Evolutionary conservation across 2,113 vertebrate species (phyloP).

Genomic region (Menura novaehollandiae): DNA sequence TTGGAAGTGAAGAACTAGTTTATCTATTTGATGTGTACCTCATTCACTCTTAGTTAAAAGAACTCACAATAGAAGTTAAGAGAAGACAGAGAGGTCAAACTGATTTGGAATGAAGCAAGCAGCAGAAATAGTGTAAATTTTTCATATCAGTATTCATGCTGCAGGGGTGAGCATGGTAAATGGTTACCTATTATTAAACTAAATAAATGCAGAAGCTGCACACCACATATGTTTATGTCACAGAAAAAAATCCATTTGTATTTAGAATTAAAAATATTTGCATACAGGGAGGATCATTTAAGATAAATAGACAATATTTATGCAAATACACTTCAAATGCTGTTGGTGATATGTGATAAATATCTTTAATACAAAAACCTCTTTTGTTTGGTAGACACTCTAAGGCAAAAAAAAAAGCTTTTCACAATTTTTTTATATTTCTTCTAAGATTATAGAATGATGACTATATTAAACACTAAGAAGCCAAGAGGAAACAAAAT

Average conservation of each 20-base stretch:
- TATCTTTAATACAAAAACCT: slow-evolving; percentile 24
- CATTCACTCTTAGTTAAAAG: not conserved
- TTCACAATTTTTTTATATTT: not conserved
- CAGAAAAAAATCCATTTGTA: slow-evolving; percentile 4
- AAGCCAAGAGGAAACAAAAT: not conserved
- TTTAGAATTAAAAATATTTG: slow-evolving; percentile 32
- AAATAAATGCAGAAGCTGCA: slow-evolving; percentile 6
- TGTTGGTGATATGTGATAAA: slow-evolving; percentile 35
- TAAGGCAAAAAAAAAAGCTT: not conserved
- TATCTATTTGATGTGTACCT: not conserved
- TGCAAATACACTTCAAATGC: slow-evolving; percentile 9
- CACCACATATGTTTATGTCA: not conserved
- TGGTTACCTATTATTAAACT: not conserved
- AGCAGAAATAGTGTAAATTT: slow-evolving; percentile 4
- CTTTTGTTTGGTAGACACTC: slow-evolving; percentile 10
- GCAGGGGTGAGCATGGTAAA: not conserved
- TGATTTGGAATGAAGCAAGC: not conserved
- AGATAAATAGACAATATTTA: slow-evolving; percentile 50
- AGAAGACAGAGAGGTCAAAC: not conserved
- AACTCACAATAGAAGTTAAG: not conserved
- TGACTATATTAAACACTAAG: not conserved
- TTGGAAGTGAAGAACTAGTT: not conserved
- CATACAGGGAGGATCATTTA: not conserved
- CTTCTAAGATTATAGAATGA: not conserved
- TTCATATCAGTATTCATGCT: slow-evolving; percentile 2